Percentiles rank a stretch among this genome's conserved stretches.
phyloP scores from a whole-genome alignment of 1,140 invertebrate genomes.

The Drosophila bifasciata region DNA sequence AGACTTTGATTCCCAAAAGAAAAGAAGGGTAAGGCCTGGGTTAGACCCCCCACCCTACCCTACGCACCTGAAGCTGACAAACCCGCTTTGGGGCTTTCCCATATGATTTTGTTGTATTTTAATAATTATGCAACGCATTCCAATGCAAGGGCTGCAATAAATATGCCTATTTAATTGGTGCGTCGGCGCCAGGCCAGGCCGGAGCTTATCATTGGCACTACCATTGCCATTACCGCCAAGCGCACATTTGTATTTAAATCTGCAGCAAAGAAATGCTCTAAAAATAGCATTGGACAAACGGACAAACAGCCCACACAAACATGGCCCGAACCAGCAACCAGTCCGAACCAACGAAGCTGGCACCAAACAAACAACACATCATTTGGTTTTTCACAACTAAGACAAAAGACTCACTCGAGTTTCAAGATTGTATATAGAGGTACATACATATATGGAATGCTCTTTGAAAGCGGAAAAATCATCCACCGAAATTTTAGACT shows the following conservation, averaged over 20 bases:
- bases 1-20: neutral
- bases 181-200: constrained; percentile 55
- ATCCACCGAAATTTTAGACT: too few species aligned
- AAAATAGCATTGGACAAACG: constrained; percentile 49
- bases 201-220: constrained; percentile 60
- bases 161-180: constrained; percentile 71
- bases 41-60: constrained; percentile 10
- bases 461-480: neutral
- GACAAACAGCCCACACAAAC: constrained; percentile 2
- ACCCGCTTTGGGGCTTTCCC: constrained; percentile 47
- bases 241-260: constrained; percentile 75
- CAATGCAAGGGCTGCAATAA: constrained; percentile 59
- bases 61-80: constrained; percentile 4
- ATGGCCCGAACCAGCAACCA: constrained; percentile 28
- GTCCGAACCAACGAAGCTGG: constrained; percentile 20
- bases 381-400: constrained; percentile 16
- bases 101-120: constrained; percentile 24
- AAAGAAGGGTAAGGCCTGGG: constrained; percentile 19
- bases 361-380: constrained; percentile 22
- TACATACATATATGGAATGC: constrained; percentile 18
- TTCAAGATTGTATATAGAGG: neutral
- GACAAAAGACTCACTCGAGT: constrained; percentile 20
- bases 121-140: constrained; percentile 73
- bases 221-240: constrained; percentile 42
- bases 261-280: constrained; percentile 65